Conservation (phyloP, 2,113 vertebrate genomes). For the Rhinoderma darwinii region DNA sequence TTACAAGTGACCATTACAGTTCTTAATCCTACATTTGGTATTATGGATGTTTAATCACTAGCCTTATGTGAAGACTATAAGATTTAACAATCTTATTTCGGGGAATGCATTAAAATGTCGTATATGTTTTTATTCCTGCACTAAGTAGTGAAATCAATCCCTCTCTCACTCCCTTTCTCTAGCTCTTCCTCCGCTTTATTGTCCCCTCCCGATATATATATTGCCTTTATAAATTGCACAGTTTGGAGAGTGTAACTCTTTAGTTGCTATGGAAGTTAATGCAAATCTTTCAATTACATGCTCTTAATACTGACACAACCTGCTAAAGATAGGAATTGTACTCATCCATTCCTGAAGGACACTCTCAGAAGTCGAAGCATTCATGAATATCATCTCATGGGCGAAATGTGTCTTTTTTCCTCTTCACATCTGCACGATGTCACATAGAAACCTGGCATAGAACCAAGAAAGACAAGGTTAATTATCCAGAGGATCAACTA, state of each 20-base stretch:
- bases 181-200: background rate
- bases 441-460: conserved; percentile 54
- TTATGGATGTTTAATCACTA: background rate
- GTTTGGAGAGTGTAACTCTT: background rate
- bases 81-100: background rate
- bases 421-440: conserved; percentile 35
- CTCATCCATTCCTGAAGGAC: conserved; percentile 53
- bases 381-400: conserved; percentile 56
- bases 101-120: background rate
- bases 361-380: conserved; percentile 34
- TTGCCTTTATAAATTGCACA: background rate
- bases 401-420: conserved; percentile 42
- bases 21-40: background rate
- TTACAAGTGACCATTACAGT: no score
- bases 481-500: conserved; percentile 59
- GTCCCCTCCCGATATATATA: background rate
- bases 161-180: background rate
- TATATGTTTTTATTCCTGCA: background rate
- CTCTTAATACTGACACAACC: conserved; percentile 37
- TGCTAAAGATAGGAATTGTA: conserved; percentile 55
- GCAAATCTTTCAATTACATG: conserved; percentile 45
- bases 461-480: conserved; percentile 59
- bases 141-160: background rate
- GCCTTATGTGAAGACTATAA: background rate
- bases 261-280: conserved; percentile 24